These are phyloP conservation scores for Daboia siamensis DNA, from an alignment of 2,113 vertebrate species.

Conservation along the genomic window DNA sequence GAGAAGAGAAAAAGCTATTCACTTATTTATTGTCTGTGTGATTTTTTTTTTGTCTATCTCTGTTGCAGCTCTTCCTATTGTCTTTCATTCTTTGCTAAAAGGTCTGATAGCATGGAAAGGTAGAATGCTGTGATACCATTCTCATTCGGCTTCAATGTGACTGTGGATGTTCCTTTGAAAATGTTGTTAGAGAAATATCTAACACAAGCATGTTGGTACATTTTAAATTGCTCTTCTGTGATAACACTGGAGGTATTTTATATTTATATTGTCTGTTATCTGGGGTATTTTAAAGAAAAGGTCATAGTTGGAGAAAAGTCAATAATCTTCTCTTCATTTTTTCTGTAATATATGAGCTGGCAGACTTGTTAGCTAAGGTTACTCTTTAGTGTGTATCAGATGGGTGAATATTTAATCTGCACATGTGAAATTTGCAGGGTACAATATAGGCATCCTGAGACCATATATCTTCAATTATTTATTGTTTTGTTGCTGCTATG, in stretches of 20 bases:
- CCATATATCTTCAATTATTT: neutral
- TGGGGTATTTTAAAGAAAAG: neutral
- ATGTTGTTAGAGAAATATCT: neutral
- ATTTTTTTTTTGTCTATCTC: neutral
- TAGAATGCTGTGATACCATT: neutral
- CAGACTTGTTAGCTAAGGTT: neutral
- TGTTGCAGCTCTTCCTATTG: neutral
- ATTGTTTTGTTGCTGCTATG: neutral
- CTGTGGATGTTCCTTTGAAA: neutral
- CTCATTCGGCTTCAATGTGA: neutral
- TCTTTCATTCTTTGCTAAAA: neutral
- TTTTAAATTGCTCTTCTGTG: neutral
- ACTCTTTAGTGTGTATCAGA: neutral
- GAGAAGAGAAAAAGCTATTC: neutral
- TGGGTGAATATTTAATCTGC: neutral
- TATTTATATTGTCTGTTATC: neutral
- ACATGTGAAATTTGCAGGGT: neutral
- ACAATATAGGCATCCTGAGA: neutral
- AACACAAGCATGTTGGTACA: neutral
- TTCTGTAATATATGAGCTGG: neutral
- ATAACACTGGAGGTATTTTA: neutral
- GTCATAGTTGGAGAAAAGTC: neutral
- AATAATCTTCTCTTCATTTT: neutral
- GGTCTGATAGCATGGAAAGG: neutral
- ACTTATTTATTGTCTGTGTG: neutral